Percentiles rank a stretch among this genome's conserved stretches.
Conservation (phyloP, 2,113 vertebrate species). For the Protomyctophum bolini region DNA sequence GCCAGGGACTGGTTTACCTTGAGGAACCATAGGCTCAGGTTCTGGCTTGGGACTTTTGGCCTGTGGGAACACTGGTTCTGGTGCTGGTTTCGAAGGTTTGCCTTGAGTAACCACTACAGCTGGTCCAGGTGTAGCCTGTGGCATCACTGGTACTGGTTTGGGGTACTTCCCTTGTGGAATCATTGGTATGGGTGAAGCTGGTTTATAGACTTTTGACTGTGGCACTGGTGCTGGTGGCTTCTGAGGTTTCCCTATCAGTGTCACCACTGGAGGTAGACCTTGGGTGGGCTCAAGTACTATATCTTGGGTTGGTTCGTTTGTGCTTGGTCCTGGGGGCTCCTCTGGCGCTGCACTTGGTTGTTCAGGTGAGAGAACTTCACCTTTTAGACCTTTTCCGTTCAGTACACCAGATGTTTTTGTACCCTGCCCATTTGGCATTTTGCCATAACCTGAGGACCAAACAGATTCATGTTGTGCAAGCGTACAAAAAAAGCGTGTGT, state of each 20-base stretch:
- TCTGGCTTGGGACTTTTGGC: slow-evolving; percentile 10
- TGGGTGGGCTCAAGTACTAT: slow-evolving; percentile 18
- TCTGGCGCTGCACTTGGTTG: slow-evolving; percentile 31
- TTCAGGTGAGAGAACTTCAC: slow-evolving; percentile 40
- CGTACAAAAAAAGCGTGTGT: not conserved
- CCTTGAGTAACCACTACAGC: slow-evolving; percentile 6
- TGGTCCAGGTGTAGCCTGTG: slow-evolving; percentile 1
- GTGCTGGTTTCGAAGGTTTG: not conserved
- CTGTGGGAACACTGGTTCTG: not conserved
- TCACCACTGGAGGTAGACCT: slow-evolving; percentile 33
- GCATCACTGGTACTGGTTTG: slow-evolving; percentile 9
- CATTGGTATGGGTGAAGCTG: slow-evolving; percentile 9
- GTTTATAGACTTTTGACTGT: slow-evolving; percentile 56
- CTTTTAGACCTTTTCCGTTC: slow-evolving; percentile 55
- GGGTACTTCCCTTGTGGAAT: slow-evolving; percentile 35
- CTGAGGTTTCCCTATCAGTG: slow-evolving; percentile 41
- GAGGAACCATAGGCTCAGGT: not conserved
- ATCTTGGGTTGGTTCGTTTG: slow-evolving; percentile 27
- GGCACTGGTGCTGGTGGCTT: slow-evolving; percentile 32
- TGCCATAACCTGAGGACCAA: slow-evolving; percentile 59
- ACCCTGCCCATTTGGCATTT: slow-evolving; percentile 41
- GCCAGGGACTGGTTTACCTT: not conserved
- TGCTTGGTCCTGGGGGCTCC: not conserved
- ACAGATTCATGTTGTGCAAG: slow-evolving; percentile 20
- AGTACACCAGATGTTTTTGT: slow-evolving; percentile 27